Percentiles rank a stretch among this genome's conserved stretches.
Conservation (phyloP, 1,140 invertebrate genomes). For the Melipona quadrifasciata region DNA sequence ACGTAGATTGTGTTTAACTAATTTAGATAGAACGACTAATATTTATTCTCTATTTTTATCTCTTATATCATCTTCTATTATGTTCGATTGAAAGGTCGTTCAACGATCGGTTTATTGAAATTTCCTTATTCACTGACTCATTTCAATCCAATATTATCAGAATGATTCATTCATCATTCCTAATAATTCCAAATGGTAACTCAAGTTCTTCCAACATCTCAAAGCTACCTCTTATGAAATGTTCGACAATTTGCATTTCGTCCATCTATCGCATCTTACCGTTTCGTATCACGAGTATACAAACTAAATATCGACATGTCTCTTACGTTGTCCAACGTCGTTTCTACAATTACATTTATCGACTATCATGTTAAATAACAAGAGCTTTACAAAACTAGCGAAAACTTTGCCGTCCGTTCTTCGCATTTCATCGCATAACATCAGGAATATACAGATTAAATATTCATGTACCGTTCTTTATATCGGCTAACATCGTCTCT, state of each 20-base stretch:
- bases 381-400: conserved; percentile 13
- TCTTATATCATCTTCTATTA: background rate
- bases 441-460: no score
- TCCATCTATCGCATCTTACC: background rate
- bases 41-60: background rate
- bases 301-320: background rate
- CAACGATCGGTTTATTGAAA: no score
- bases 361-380: conserved; percentile 5
- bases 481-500: no score
- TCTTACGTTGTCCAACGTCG: no score
- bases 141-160: background rate
- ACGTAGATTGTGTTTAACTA: no score
- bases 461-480: no score
- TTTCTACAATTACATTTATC: conserved; percentile 3
- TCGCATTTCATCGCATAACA: no score
- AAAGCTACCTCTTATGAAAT: background rate
- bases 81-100: no score
- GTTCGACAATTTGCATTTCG: background rate
- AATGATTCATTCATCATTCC: background rate
- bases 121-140: no score
- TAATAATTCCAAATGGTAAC: background rate
- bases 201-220: background rate
- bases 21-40: background rate
- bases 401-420: no score
- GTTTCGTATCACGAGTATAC: background rate